Evolutionary conservation across 2,113 vertebrate species (phyloP), one percentile per base, ranked within the genome.

Genomic region (Thalassarche chlororhynchos): DNA sequence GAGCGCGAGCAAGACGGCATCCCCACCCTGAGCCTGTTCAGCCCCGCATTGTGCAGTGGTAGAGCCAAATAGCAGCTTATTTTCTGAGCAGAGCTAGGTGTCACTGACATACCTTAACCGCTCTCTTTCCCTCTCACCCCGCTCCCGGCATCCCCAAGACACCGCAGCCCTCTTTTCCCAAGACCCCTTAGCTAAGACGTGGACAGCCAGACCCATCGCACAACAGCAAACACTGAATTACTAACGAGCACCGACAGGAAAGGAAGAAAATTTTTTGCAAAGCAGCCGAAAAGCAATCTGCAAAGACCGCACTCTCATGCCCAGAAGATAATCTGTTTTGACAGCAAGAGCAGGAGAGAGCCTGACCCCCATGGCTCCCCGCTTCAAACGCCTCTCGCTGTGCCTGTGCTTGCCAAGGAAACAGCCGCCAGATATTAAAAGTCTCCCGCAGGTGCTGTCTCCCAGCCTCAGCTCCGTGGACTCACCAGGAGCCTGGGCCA

Each of bases 21-120:
- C 58, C 28, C 31, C 42, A 21, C 47, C 36, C 64, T 1, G 14
- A n/a, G 11, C 4, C 61, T 20, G 28, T 8, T 18, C 84, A 34
- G 16, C 31, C 42, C 40, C 0, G 0, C 8, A 68, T 80, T 82
- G 52, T 16, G 69, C 52, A 34, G 29, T 0, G 1, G 4, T 2
- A 46, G 3, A 24, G 20, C 64, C 28, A 31, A 36, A 79, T 0
- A 78, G 52, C 25, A 44, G 6, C n/a, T 19, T 10, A 5, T 64
- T 15, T 64, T 54, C 72, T 26, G 3, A 38, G 64, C 46, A 46
- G 46, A 44, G 29, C 34, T 26, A 11, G 18, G 34, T n/a, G 60
- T 23, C 23, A 9, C 76, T 4, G 38, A 14, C 3, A 3, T 5
- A 20, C 25, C 71, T 6, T 3, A 31, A 18, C 44, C 1, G 2